Conservation (phyloP, 2,113 vertebrate genomes). For the Indicator maculatus region DNA sequence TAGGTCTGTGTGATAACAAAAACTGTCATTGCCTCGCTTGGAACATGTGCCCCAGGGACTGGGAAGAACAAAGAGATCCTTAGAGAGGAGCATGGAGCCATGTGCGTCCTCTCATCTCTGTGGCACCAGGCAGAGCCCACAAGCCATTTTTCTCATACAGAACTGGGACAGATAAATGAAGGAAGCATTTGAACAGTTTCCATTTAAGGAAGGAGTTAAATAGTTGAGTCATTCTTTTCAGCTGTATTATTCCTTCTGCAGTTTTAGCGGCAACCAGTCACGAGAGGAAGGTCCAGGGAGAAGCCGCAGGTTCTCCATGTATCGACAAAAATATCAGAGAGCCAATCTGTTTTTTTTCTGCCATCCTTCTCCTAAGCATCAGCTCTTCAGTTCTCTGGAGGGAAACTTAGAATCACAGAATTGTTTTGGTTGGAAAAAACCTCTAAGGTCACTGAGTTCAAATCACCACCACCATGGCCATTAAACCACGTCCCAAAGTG, state of each 20-base stretch:
- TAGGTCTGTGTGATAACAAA: constrained; percentile 78
- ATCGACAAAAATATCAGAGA: not conserved
- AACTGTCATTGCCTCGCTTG: constrained; percentile 76
- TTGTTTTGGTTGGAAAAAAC: too few relatives aligned
- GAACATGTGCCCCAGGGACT: constrained; percentile 71
- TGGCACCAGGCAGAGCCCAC: constrained; percentile 78
- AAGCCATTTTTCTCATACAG: constrained; percentile 77
- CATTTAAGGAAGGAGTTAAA: constrained; percentile 65
- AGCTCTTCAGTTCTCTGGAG: not conserved
- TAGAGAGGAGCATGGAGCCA: constrained; percentile 65
- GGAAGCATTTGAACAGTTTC: constrained; percentile 58
- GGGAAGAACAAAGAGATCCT: constrained; percentile 78
- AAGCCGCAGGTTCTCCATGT: not conserved
- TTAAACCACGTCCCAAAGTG: too few relatives aligned
- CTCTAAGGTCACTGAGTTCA: too few relatives aligned
- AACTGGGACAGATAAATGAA: constrained; percentile 68
- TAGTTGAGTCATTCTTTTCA: constrained; percentile 61
- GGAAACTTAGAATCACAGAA: not conserved
- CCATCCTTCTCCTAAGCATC: not conserved
- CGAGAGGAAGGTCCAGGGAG: not conserved
- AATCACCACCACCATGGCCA: too few relatives aligned
- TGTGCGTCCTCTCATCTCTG: constrained; percentile 66
- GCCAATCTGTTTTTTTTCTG: not conserved
- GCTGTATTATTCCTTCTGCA: not conserved
- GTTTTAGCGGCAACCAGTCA: not conserved